Percentiles rank a stretch among this genome's conserved stretches.
Conservation (phyloP, 2,113 vertebrate genomes). For the Cephalopterus ornatus region DNA sequence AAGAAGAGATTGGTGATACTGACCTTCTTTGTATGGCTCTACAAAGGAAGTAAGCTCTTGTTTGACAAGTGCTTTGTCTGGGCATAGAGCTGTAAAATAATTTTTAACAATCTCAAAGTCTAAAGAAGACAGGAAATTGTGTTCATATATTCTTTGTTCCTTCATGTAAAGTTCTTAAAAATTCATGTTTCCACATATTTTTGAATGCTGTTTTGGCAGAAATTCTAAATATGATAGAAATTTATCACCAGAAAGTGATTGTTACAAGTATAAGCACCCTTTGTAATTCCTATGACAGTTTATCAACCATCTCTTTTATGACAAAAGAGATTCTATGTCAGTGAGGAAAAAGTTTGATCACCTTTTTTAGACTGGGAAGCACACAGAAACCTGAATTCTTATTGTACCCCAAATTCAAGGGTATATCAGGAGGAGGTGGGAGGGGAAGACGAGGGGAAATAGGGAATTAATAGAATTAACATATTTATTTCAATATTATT, state of each 20-base stretch:
- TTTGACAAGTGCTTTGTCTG: not conserved
- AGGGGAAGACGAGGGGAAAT: not conserved
- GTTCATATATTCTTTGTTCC: not conserved
- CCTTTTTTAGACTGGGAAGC: not conserved
- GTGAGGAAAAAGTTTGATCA: not conserved
- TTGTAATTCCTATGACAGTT: not conserved
- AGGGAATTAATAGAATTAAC: not conserved
- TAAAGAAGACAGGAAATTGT: not conserved
- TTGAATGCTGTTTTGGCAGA: not conserved
- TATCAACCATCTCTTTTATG: accelerated
- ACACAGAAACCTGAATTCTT: not conserved
- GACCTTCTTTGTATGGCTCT: not conserved
- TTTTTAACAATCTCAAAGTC: not conserved
- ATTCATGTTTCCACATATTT: not conserved
- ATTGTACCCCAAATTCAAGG: not conserved
- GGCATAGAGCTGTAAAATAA: not conserved
- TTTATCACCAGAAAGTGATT: not conserved
- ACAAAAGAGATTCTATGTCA: not conserved
- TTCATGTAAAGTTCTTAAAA: not conserved
- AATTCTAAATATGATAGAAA: not conserved
- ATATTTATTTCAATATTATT: not conserved
- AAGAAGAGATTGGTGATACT: not conserved
- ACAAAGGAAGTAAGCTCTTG: not conserved
- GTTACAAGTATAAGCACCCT: not conserved
- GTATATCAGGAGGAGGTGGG: accelerated